Evolutionary conservation across 37 sponge, comb jelly and placozoan genomes (phyloP).

Genomic region (Geodia barretti): DNA sequence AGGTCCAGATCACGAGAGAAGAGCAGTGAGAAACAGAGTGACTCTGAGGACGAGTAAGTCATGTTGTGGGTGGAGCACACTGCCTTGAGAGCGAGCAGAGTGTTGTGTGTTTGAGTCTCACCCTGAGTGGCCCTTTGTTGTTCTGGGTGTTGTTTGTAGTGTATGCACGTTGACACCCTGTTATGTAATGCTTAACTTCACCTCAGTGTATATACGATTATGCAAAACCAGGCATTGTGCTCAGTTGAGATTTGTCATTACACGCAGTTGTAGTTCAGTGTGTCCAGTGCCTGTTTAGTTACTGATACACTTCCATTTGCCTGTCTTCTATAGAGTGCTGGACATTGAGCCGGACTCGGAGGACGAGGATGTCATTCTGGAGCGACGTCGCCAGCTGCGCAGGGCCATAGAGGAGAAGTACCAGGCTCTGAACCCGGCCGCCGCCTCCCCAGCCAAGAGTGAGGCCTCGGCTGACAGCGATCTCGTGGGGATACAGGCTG

Average conservation of each 20-base stretch:
- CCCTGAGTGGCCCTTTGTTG: neutral
- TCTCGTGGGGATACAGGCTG: slow-evolving; percentile 33
- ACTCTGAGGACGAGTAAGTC: slow-evolving; percentile 70
- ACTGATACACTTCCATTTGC: too few relatives aligned
- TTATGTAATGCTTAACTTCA: too few relatives aligned
- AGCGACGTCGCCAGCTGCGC: slow-evolving; percentile 74
- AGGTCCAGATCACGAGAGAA: slow-evolving; percentile 11
- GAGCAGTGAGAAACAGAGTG: slow-evolving; percentile 4
- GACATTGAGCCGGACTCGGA: slow-evolving; percentile 67
- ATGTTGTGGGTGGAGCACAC: too few relatives aligned
- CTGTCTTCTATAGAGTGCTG: slow-evolving; percentile 37
- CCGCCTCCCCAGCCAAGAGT: slow-evolving; percentile 16
- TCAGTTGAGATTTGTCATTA: too few relatives aligned
- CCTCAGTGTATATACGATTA: too few relatives aligned
- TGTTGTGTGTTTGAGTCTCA: too few relatives aligned
- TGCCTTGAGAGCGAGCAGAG: neutral
- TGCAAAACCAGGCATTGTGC: too few relatives aligned
- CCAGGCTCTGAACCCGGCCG: slow-evolving; percentile 3
- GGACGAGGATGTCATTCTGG: slow-evolving; percentile 92
- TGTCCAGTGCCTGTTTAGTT: too few relatives aligned
- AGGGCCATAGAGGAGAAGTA: slow-evolving; percentile 85
- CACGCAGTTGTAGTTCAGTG: too few relatives aligned
- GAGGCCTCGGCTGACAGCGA: slow-evolving; percentile 49
- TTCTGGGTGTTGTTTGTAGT: too few relatives aligned
- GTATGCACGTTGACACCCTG: too few relatives aligned